phyloP scores from a whole-genome alignment of 1,140 invertebrate genomes.

The Caenorhabditis inopinata region DNA sequence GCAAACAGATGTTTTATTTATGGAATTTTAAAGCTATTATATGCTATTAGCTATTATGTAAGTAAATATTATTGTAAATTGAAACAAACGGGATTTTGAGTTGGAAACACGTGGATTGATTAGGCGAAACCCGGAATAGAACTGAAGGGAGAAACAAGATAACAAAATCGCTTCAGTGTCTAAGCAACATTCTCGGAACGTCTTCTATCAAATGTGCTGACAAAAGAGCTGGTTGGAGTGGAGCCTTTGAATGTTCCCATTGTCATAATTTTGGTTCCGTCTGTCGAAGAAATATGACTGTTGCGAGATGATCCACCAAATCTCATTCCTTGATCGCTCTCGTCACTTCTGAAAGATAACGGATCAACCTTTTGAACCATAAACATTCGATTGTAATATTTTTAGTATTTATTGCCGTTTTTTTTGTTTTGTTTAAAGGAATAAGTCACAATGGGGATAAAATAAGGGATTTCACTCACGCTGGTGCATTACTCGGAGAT shows the following conservation, averaged over 20 bases:
- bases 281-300: slow-evolving; percentile 40
- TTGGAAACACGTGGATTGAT: not conserved
- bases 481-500: not conserved
- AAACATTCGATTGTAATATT: not conserved
- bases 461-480: not conserved
- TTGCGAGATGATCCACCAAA: slow-evolving; percentile 41
- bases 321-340: slow-evolving; percentile 38
- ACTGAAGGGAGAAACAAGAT: not conserved
- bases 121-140: not conserved
- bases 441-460: no score
- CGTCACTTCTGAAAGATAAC: slow-evolving; percentile 25
- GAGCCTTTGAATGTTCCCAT: slow-evolving; percentile 34
- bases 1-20: not conserved
- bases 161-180: no score
- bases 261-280: slow-evolving; percentile 1
- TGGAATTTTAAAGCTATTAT: not conserved
- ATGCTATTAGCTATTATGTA: not conserved
- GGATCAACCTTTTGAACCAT: not conserved
- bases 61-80: not conserved
- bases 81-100: not conserved
- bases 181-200: slow-evolving; percentile 9
- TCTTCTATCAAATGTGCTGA: slow-evolving; percentile 25
- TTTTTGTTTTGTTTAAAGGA: no score
- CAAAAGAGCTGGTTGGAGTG: not conserved
- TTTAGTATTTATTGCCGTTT: no score